A percentile compares a stretch with the other conserved stretches of the same genome.
phyloP scores from a whole-genome alignment of 1,140 invertebrate species.

The Colletes latitarsis region DNA sequence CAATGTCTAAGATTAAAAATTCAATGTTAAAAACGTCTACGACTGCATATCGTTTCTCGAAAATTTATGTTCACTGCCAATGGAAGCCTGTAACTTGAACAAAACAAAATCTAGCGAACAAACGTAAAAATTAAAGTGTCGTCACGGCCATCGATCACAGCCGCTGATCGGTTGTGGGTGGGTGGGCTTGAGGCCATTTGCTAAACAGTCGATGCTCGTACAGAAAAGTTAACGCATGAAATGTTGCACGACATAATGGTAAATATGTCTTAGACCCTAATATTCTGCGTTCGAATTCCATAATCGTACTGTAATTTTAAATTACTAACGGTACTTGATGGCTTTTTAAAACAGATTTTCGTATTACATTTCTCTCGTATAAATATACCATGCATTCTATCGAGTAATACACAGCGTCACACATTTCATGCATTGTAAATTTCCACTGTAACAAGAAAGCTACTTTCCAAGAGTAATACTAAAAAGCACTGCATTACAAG shows the following conservation, averaged over 20 bases:
- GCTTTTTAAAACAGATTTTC: neutral
- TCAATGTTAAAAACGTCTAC: too few species aligned
- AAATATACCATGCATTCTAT: conserved; percentile 26
- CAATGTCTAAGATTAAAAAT: too few species aligned
- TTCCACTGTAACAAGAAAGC: neutral
- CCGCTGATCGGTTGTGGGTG: too few species aligned
- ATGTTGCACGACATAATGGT: neutral
- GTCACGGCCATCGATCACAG: too few species aligned
- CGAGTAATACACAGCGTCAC: conserved; percentile 5
- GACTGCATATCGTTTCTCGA: neutral
- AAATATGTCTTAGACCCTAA: neutral
- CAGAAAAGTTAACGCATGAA: neutral
- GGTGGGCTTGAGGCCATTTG: too few species aligned
- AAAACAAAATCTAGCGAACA: neutral
- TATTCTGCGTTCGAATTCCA: too few species aligned
- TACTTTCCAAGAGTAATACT: conserved; percentile 2
- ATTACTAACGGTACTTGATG: neutral
- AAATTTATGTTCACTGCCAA: neutral
- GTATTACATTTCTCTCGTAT: neutral
- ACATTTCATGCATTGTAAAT: conserved; percentile 5
- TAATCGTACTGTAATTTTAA: too few species aligned
- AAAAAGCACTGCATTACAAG: conserved; percentile 9
- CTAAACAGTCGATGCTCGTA: too few species aligned
- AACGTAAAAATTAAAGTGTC: neutral
- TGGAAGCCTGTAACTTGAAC: neutral